Conservation (phyloP, 2,113 vertebrate genomes). For the Hemicordylus capensis region DNA sequence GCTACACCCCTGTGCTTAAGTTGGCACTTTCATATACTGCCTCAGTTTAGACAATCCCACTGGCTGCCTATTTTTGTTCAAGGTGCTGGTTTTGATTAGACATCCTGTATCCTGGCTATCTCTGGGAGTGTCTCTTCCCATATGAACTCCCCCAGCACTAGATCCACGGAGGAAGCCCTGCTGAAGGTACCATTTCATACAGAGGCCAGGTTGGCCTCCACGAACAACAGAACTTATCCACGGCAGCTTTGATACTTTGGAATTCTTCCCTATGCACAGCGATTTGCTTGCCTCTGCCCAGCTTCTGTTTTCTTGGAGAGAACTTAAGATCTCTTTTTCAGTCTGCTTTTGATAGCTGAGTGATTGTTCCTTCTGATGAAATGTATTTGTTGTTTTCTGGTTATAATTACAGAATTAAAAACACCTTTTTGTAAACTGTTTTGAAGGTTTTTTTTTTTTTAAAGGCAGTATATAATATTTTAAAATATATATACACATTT, state of each 20-base stretch:
- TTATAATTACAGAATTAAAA: background rate
- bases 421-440: background rate
- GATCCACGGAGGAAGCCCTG: too few species aligned
- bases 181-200: background rate
- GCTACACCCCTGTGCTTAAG: too few species aligned
- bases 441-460: background rate
- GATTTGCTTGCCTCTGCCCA: background rate
- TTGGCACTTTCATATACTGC: background rate
- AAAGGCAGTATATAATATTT: background rate
- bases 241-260: background rate
- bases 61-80: background rate
- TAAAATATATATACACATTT: background rate
- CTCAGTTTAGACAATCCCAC: background rate
- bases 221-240: background rate
- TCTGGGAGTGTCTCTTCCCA: background rate
- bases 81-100: background rate
- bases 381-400: background rate
- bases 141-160: background rate
- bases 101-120: background rate
- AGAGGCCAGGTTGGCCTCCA: too few species aligned
- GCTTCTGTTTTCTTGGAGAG: background rate
- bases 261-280: too few species aligned
- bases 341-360: background rate
- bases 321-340: background rate
- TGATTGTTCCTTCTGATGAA: background rate